phyloP scores from a whole-genome alignment of 2,113 vertebrate species.

The Butastur rufipennis region DNA sequence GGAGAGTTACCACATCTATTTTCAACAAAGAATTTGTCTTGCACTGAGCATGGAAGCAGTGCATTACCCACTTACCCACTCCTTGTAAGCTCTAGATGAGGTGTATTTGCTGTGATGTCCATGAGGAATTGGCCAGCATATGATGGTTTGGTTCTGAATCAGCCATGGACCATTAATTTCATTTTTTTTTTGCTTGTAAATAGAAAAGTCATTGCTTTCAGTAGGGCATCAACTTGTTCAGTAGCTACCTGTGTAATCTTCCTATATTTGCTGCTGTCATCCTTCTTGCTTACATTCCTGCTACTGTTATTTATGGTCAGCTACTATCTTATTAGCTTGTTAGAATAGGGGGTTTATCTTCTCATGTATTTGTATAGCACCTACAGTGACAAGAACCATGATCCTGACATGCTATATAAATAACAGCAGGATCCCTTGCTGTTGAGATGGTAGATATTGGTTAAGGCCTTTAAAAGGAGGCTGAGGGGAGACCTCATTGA shows the following conservation, averaged over 20 bases:
- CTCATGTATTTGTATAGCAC: neutral
- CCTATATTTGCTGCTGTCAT: neutral
- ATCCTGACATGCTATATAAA: neutral
- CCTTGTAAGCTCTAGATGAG: neutral
- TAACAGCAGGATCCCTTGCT: neutral
- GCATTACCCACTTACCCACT: neutral
- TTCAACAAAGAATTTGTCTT: neutral
- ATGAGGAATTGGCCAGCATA: neutral
- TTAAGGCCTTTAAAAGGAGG: neutral
- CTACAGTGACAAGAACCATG: neutral
- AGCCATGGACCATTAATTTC: neutral
- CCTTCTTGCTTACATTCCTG: neutral
- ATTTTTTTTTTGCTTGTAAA: neutral
- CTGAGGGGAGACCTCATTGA: neutral
- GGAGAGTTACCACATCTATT: neutral
- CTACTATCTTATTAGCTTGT: neutral
- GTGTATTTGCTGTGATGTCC: neutral
- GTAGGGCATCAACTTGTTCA: neutral
- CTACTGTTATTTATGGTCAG: slow-evolving; percentile 7
- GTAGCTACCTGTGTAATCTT: slow-evolving; percentile 4
- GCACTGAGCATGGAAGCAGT: neutral
- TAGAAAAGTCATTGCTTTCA: neutral
- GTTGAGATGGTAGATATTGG: neutral
- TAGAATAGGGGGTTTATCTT: neutral
- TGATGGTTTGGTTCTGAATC: neutral